These are phyloP conservation scores for Muntiacus reevesi DNA, from an alignment of 2,113 vertebrate genomes.

Conservation along the genomic window DNA sequence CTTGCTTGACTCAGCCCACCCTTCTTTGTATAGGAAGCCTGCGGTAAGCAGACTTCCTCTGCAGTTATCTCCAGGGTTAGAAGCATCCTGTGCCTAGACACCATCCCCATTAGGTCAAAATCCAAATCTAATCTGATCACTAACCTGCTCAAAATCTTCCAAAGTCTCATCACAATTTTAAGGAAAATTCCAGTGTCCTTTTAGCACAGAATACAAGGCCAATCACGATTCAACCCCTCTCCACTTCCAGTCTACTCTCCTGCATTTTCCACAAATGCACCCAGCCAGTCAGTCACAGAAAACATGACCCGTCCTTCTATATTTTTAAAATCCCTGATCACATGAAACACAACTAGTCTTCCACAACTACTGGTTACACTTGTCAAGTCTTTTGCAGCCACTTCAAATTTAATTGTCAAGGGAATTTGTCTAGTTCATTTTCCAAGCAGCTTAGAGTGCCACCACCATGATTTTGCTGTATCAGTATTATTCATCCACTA, in stretches of 20 bases:
- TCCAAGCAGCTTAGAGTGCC: not conserved
- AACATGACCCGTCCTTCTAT: not conserved
- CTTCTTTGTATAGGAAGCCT: not conserved
- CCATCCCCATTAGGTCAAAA: not conserved
- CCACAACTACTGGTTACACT: not conserved
- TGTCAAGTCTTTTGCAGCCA: not conserved
- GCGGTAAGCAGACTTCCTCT: not conserved
- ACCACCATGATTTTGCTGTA: not conserved
- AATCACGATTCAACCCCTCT: not conserved
- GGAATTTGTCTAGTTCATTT: not conserved
- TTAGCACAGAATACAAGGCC: not conserved
- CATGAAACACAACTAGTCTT: not conserved
- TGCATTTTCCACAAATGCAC: not conserved
- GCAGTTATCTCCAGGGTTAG: not conserved
- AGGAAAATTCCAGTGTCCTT: not conserved
- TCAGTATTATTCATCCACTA: not conserved
- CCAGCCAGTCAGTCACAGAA: not conserved
- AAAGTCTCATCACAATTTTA: not conserved
- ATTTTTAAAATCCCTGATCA: not conserved
- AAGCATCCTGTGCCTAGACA: not conserved
- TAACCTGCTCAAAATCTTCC: not conserved
- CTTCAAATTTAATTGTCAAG: not conserved
- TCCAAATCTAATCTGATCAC: not conserved
- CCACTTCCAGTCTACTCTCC: not conserved
- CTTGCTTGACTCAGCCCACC: not conserved